Evolutionary conservation across 23 tunicate species (phyloP).

Genomic region (Pegea sp.): DNA sequence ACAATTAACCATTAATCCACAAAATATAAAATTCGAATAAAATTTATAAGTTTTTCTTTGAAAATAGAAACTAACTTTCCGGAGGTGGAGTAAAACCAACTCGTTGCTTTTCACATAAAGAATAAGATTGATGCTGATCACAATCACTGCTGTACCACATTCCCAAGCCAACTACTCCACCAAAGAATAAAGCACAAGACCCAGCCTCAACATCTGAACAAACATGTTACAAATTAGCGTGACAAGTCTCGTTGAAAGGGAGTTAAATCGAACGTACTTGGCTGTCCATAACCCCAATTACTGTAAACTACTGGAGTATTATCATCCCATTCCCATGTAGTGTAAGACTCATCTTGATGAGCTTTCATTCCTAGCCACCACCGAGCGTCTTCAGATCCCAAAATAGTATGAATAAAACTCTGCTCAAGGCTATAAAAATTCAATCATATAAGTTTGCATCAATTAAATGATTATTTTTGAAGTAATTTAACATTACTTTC

Average conservation of each 20-base stretch:
- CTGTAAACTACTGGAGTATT: constrained; percentile 51
- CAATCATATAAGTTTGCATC: too few species aligned
- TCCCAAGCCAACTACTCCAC: constrained; percentile 54
- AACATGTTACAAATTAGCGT: too few species aligned
- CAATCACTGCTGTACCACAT: constrained; percentile 84
- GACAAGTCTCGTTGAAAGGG: too few species aligned
- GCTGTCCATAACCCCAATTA: constrained; percentile 78
- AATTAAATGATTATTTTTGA: too few species aligned
- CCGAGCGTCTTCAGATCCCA: constrained; percentile 57
- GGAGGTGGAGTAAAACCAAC: constrained; percentile 76
- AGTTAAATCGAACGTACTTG: constrained; percentile 23
- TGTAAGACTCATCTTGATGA: constrained; percentile 12
- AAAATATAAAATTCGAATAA: too few species aligned
- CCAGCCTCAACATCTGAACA: constrained; percentile 33
- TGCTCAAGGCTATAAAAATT: constrained; percentile 10
- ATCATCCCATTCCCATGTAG: constrained; percentile 74
- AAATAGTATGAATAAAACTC: constrained; percentile 67
- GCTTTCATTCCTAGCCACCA: constrained; percentile 74
- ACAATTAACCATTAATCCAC: background rate
- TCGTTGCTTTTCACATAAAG: constrained; percentile 49
- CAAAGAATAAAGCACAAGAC: constrained; percentile 62
- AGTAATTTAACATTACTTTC: background rate
- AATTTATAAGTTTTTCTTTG: too few species aligned
- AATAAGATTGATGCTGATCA: constrained; percentile 27
- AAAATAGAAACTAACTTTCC: constrained; percentile 19